phyloP scores from a whole-genome alignment of 2,113 vertebrate genomes.

The Speoplatyrhinus poulsoni region DNA sequence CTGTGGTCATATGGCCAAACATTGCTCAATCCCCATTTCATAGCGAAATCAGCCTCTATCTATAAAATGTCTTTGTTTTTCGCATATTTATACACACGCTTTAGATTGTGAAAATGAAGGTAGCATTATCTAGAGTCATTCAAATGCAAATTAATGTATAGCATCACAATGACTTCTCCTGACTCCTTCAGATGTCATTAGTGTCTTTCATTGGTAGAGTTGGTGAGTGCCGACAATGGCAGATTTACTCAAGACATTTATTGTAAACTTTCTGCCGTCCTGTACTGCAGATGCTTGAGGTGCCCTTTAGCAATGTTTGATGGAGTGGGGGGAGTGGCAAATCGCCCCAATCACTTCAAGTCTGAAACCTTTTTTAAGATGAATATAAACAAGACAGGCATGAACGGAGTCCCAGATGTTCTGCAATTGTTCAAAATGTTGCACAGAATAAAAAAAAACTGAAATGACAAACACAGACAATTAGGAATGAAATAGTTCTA shows the following conservation, averaged over 20 bases:
- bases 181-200: conserved; percentile 56
- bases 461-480: conserved; percentile 4
- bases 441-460: background rate
- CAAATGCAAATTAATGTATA: conserved; percentile 41
- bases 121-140: conserved; percentile 34
- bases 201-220: conserved; percentile 62
- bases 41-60: background rate
- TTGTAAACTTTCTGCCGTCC: conserved; percentile 66
- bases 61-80: background rate
- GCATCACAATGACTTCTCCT: conserved; percentile 37
- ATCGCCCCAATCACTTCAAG: conserved; percentile 47
- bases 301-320: conserved; percentile 57
- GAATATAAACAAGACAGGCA: conserved; percentile 55
- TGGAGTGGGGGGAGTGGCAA: conserved; percentile 41
- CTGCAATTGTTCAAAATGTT: conserved; percentile 37
- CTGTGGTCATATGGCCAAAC: background rate
- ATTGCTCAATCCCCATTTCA: background rate
- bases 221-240: conserved; percentile 53
- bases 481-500: background rate
- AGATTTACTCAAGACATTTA: conserved; percentile 70
- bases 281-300: conserved; percentile 59
- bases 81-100: conserved; percentile 16
- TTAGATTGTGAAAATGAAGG: conserved; percentile 25
- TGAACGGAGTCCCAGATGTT: conserved; percentile 51
- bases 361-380: conserved; percentile 48